Evolutionary conservation across 2,797 vertebrate species (phyloP).

Genomic region (Pteronotus mesoamericanus): DNA sequence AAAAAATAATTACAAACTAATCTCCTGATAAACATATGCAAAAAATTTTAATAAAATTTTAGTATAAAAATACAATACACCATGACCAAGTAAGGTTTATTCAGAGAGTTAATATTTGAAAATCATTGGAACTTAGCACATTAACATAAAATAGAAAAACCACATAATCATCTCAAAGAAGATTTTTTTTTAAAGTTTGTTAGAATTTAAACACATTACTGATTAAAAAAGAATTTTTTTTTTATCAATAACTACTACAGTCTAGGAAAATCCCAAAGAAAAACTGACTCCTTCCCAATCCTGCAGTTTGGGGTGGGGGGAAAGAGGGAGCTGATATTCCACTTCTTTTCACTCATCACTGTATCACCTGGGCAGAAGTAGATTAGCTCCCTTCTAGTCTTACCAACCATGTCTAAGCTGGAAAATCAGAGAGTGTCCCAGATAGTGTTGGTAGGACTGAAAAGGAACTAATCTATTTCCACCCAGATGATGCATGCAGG

Average conservation of each 20-base stretch:
- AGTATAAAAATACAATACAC: background rate
- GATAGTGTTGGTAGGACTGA: background rate
- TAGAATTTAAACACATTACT: background rate
- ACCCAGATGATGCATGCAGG: background rate
- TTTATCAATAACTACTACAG: background rate
- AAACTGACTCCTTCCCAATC: background rate
- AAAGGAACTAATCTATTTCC: background rate
- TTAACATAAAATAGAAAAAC: background rate
- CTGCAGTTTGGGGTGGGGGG: background rate
- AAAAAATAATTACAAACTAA: conserved; percentile 3
- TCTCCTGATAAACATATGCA: background rate
- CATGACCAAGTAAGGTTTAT: conserved; percentile 2
- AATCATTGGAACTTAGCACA: background rate
- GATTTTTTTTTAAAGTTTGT: background rate
- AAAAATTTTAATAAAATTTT: background rate
- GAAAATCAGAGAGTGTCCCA: background rate
- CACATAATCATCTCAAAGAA: background rate
- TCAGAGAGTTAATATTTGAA: background rate
- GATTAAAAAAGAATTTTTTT: background rate
- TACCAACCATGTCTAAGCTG: background rate
- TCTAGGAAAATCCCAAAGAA: background rate
- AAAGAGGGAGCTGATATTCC: background rate
- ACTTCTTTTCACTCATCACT: background rate
- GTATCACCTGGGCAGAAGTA: background rate
- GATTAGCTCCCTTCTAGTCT: background rate